These are phyloP conservation scores for Drosophila novamexicana DNA, from an alignment of 1,140 invertebrate species.

Conservation along the genomic window DNA sequence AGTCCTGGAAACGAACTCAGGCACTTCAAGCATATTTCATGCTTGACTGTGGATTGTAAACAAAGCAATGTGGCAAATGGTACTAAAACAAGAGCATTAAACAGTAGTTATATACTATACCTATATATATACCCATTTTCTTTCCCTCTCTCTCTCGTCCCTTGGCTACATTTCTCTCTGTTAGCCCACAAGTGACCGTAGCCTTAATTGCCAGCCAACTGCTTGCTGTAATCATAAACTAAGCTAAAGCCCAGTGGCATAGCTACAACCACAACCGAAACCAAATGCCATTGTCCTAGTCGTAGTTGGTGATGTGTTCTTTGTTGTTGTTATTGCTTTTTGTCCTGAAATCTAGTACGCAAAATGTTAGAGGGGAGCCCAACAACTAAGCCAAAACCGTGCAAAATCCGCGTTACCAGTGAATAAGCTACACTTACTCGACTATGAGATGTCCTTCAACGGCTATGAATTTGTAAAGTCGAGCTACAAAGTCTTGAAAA, in stretches of 20 bases:
- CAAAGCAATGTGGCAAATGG: slow-evolving; percentile 65
- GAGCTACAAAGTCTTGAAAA: too few relatives aligned
- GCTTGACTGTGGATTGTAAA: slow-evolving; percentile 60
- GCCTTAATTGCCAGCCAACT: slow-evolving; percentile 70
- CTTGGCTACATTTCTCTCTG: neutral
- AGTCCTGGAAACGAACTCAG: slow-evolving; percentile 15
- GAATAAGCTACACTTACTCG: slow-evolving; percentile 1
- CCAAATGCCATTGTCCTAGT: slow-evolving; percentile 4
- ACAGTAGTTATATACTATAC: neutral
- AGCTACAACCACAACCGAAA: slow-evolving; percentile 9
- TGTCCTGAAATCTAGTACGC: slow-evolving; percentile 17
- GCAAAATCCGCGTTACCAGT: slow-evolving; percentile 33
- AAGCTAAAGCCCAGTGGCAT: slow-evolving; percentile 17
- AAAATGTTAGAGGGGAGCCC: slow-evolving; percentile 58
- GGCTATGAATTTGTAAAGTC: too few relatives aligned
- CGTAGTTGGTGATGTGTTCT: neutral
- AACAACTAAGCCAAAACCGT: slow-evolving; percentile 43
- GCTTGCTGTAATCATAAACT: slow-evolving; percentile 72
- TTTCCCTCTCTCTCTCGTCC: neutral
- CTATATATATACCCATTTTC: too few relatives aligned
- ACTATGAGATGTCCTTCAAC: slow-evolving; percentile 16
- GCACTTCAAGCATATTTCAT: slow-evolving; percentile 74
- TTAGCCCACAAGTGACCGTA: neutral
- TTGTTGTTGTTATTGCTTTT: neutral
- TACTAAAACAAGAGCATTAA: slow-evolving; percentile 71